Evolutionary conservation across 2,113 vertebrate species (phyloP).

Genomic region (Saccopteryx leptura): DNA sequence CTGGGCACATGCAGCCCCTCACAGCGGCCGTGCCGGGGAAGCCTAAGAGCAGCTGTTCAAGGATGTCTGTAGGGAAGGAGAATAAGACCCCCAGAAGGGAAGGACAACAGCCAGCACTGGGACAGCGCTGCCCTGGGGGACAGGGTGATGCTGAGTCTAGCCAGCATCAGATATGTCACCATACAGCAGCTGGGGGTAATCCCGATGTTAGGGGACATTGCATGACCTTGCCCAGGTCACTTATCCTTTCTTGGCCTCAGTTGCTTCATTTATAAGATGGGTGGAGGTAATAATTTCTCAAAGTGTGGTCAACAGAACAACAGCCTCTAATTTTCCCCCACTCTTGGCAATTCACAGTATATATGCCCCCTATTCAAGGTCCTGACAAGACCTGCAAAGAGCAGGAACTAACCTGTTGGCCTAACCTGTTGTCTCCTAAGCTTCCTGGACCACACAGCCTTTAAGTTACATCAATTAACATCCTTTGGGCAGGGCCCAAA

Average conservation of each 20-base stretch:
- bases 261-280: constrained; percentile 43
- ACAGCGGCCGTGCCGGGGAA: not conserved
- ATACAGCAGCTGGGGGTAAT: not conserved
- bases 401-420: not conserved
- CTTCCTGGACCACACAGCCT: not conserved
- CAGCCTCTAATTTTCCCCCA: not conserved
- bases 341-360: not conserved
- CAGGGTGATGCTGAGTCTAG: not conserved
- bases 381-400: not conserved
- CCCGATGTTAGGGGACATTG: not conserved
- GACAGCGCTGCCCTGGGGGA: accelerated
- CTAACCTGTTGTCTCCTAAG: not conserved
- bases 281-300: constrained; percentile 13
- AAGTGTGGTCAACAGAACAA: not conserved
- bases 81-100: not conserved
- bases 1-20: not conserved
- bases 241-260: not conserved
- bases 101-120: not conserved
- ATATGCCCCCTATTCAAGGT: not conserved
- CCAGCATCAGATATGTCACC: accelerated
- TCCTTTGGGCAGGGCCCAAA: not conserved
- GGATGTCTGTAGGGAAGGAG: not conserved
- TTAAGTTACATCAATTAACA: not conserved
- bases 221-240: not conserved
- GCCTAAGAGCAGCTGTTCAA: not conserved